phyloP scores from a whole-genome alignment of 1,140 invertebrate genomes.

The Orchestia grillus region DNA sequence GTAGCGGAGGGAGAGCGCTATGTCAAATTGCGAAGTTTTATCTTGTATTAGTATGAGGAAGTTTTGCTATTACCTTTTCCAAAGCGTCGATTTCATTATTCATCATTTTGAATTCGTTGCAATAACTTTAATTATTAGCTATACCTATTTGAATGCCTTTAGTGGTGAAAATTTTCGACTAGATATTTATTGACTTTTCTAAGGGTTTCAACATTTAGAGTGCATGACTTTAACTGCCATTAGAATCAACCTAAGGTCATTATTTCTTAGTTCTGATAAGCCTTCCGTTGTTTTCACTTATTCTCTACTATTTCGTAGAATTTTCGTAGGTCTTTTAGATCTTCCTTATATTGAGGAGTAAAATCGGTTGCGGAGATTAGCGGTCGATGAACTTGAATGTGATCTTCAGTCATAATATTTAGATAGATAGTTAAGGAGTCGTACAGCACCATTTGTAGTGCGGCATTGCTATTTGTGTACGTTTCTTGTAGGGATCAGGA shows the following conservation, averaged over 20 bases:
- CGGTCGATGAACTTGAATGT: not conserved
- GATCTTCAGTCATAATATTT: constrained; percentile 43
- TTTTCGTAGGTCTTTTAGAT: not conserved
- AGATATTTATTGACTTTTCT: constrained; percentile 10
- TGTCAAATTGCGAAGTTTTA: not conserved
- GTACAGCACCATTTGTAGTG: not conserved
- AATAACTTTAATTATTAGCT: constrained; percentile 11
- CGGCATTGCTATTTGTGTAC: not conserved
- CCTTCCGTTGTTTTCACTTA: not conserved
- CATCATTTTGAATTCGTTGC: not conserved
- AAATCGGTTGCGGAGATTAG: not conserved
- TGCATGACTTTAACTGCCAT: not conserved
- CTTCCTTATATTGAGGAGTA: not conserved
- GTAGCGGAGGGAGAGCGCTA: constrained; percentile 59
- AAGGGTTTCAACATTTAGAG: not conserved
- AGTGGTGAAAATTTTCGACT: not conserved
- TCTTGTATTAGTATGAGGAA: not conserved
- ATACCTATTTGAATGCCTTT: not conserved
- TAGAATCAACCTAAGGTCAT: not conserved
- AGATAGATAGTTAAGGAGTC: not conserved
- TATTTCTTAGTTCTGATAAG: not conserved
- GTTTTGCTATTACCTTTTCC: not conserved
- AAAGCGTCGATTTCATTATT: not conserved
- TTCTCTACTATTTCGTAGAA: not conserved
- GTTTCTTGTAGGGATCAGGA: not conserved